Evolutionary conservation across 2,888 invertebrate genomes (phyloP).

Genomic region (Teleiodes luculella): DNA sequence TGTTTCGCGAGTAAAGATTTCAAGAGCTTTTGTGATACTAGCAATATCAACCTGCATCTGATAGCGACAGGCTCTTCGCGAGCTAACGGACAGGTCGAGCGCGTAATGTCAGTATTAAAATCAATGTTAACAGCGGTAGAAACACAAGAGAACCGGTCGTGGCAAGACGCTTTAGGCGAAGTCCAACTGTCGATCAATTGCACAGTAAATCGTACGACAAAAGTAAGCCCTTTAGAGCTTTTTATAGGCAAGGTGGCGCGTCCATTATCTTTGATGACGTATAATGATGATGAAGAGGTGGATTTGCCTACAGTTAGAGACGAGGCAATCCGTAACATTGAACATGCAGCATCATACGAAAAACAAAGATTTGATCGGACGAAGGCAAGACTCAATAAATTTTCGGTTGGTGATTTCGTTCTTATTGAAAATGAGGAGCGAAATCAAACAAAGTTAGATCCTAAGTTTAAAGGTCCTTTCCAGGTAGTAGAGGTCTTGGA

Average conservation of each 20-base stretch:
- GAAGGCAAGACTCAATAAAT: constrained; percentile 14
- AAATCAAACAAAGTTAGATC: constrained; percentile 23
- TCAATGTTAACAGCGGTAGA: constrained; percentile 24
- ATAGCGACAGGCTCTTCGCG: too few relatives aligned
- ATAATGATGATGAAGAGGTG: constrained; percentile 13
- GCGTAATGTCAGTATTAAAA: too few relatives aligned
- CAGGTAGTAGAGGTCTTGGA: constrained; percentile 20
- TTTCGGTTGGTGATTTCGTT: constrained; percentile 19
- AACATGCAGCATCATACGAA: background rate
- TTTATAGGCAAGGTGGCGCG: constrained; percentile 29
- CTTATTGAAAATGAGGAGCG: constrained; percentile 23
- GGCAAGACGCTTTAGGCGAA: constrained; percentile 32
- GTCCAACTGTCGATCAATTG: constrained; percentile 34
- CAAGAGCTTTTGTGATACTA: too few relatives aligned
- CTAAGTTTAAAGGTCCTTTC: constrained; percentile 24
- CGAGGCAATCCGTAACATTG: constrained; percentile 14
- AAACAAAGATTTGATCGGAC: constrained; percentile 13
- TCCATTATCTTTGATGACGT: constrained; percentile 19
- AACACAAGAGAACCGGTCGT: constrained; percentile 22
- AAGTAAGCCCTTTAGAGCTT: constrained; percentile 30
- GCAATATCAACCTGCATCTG: too few relatives aligned
- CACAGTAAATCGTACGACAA: constrained; percentile 28
- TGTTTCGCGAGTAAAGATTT: too few relatives aligned
- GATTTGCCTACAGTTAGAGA: constrained; percentile 16
- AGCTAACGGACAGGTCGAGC: too few relatives aligned